Conservation (phyloP, 2,888 invertebrate genomes). For the Tineola bisselliella region DNA sequence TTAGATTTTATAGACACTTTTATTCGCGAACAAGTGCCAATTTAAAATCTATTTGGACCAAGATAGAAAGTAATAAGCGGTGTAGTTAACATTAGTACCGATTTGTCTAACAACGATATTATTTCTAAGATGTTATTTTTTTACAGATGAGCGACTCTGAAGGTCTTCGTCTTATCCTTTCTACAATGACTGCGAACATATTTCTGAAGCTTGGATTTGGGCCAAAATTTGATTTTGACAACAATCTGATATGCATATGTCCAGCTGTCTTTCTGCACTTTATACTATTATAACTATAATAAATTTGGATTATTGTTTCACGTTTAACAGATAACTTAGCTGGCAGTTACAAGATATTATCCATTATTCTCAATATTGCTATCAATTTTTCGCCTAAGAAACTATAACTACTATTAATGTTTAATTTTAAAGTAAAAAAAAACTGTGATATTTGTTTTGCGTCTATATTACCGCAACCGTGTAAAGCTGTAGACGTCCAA, state of each 20-base stretch:
- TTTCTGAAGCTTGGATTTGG: constrained; percentile 45
- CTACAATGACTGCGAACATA: constrained; percentile 50
- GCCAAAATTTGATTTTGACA: constrained; percentile 65
- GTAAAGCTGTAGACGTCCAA: constrained; percentile 40
- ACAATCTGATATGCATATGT: constrained; percentile 49
- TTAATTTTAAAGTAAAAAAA: not conserved
- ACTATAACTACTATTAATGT: no score
- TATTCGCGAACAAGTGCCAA: not conserved
- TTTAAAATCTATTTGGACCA: constrained; percentile 2
- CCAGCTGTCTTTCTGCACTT: constrained; percentile 12
- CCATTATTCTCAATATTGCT: not conserved
- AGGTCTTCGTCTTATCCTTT: constrained; percentile 39
- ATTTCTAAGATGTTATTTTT: not conserved
- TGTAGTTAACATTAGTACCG: not conserved
- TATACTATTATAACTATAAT: not conserved
- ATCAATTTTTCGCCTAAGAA: not conserved
- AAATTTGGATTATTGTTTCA: not conserved
- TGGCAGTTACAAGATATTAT: not conserved
- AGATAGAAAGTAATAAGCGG: not conserved
- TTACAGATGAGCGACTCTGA: constrained; percentile 24
- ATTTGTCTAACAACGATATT: not conserved
- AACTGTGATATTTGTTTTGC: not conserved
- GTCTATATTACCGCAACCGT: constrained; percentile 23
- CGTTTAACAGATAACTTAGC: not conserved
- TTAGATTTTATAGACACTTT: not conserved